These are phyloP conservation scores for Sylvia borin DNA, from an alignment of 2,797 vertebrate species.

Conservation along the genomic window DNA sequence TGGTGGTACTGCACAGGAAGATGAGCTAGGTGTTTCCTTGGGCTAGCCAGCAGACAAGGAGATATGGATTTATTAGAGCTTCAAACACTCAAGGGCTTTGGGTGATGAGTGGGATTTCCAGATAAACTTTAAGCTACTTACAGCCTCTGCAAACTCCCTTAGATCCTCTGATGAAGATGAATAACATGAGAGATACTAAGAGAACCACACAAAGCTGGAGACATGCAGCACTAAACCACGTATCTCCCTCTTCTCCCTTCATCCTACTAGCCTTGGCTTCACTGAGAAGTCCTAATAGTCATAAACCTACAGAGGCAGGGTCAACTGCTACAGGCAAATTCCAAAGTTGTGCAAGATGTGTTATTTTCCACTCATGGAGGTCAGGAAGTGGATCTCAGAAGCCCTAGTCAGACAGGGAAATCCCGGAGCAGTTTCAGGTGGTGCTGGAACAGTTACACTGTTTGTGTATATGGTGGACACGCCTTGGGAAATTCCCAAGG, in stretches of 20 bases:
- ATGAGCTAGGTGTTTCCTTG: not conserved
- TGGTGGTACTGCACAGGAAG: not conserved
- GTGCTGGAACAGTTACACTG: not conserved
- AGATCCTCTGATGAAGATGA: conserved; percentile 53
- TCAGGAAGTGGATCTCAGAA: not conserved
- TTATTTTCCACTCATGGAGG: not conserved
- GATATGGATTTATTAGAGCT: conserved; percentile 30
- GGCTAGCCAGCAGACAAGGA: not conserved
- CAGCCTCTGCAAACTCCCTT: conserved; percentile 14
- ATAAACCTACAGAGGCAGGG: not conserved
- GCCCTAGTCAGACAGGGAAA: not conserved
- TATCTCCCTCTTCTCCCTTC: not conserved
- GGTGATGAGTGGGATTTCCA: conserved; percentile 41
- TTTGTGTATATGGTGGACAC: accelerated
- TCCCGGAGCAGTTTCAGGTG: not conserved
- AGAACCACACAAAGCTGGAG: not conserved
- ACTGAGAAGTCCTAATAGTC: not conserved
- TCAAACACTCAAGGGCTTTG: conserved; percentile 33
- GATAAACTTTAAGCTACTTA: conserved; percentile 66
- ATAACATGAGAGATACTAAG: not conserved
- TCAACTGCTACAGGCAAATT: not conserved
- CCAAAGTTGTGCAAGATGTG: not conserved
- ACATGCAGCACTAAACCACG: not conserved
- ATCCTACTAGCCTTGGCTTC: not conserved
- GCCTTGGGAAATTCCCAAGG: not conserved